Evolutionary conservation across 2,888 invertebrate species (phyloP).

Genomic region (Catocala fraxini): DNA sequence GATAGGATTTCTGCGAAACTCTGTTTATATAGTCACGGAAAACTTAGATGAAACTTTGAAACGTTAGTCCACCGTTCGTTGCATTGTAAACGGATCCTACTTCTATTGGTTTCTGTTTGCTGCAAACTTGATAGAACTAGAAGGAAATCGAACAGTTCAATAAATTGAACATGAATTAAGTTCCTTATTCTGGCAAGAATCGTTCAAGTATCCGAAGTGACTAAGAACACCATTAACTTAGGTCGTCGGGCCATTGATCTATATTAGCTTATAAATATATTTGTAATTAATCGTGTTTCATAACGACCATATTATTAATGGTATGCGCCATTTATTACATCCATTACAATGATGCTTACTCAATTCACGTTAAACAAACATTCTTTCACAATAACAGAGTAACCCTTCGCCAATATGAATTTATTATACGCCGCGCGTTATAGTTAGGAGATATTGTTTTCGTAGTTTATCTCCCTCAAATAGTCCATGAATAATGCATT

Average conservation of each 20-base stretch:
- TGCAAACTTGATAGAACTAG: conserved; percentile 12
- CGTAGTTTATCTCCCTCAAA: conserved; percentile 56
- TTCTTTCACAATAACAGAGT: conserved; percentile 49
- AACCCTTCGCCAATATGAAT: conserved; percentile 55
- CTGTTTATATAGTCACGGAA: conserved; percentile 28
- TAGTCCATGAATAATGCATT: conserved; percentile 74
- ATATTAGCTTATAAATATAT: not conserved
- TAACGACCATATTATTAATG: conserved; percentile 9
- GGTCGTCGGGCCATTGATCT: not conserved
- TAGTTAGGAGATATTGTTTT: conserved; percentile 53
- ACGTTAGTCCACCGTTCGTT: conserved; percentile 35
- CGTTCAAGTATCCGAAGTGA: not conserved
- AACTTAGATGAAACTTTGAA: conserved; percentile 45
- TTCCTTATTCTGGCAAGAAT: not conserved
- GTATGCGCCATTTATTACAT: conserved; percentile 13
- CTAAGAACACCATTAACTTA: not conserved
- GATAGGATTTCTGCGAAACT: conserved; percentile 40
- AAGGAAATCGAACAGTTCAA: conserved; percentile 3
- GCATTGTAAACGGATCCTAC: conserved; percentile 28
- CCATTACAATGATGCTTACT: conserved; percentile 22
- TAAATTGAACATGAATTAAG: not conserved
- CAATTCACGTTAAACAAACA: conserved; percentile 42
- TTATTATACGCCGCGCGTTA: conserved; percentile 46
- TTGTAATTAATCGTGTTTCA: not conserved
- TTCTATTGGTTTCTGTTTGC: conserved; percentile 17